Evolutionary conservation across 2,888 invertebrate genomes (phyloP).

Genomic region (Cryptophagus acutangulus): DNA sequence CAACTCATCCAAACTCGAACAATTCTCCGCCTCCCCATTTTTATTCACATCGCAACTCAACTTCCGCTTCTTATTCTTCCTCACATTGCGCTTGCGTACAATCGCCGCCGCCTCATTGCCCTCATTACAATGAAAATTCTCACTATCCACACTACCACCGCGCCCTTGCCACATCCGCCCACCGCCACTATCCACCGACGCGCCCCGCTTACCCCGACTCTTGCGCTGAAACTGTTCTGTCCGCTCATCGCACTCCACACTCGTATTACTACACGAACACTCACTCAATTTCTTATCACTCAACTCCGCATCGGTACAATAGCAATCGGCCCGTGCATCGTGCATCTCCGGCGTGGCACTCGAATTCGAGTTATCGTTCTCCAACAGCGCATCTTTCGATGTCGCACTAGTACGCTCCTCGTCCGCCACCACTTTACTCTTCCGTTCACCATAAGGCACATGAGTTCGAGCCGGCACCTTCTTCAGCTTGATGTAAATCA

Average conservation of each 20-base stretch:
- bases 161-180: constrained; percentile 9
- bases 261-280: constrained; percentile 42
- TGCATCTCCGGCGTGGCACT: constrained; percentile 49
- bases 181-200: constrained; percentile 11
- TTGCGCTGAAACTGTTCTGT: constrained; percentile 9
- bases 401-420: constrained; percentile 64
- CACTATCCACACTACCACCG: constrained; percentile 15
- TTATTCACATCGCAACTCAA: constrained; percentile 19
- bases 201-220: constrained; percentile 9
- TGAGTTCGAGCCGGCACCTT: constrained; percentile 30
- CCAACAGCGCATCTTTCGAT: constrained; percentile 66
- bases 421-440: constrained; percentile 53
- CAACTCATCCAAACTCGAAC: constrained; percentile 52
- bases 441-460: constrained; percentile 30
- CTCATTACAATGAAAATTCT: constrained; percentile 44
- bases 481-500: constrained; percentile 47
- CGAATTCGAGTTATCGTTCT: constrained; percentile 54
- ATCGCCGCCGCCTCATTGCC: constrained; percentile 31
- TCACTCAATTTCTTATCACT: constrained; percentile 44
- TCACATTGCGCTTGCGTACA: constrained; percentile 33
- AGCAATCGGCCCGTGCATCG: constrained; percentile 43
- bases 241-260: constrained; percentile 40
- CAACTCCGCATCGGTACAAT: constrained; percentile 42
- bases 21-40: constrained; percentile 27
- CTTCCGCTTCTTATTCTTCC: constrained; percentile 34